Conservation (phyloP, 2,888 invertebrate species). For the Resseliella maxima region DNA sequence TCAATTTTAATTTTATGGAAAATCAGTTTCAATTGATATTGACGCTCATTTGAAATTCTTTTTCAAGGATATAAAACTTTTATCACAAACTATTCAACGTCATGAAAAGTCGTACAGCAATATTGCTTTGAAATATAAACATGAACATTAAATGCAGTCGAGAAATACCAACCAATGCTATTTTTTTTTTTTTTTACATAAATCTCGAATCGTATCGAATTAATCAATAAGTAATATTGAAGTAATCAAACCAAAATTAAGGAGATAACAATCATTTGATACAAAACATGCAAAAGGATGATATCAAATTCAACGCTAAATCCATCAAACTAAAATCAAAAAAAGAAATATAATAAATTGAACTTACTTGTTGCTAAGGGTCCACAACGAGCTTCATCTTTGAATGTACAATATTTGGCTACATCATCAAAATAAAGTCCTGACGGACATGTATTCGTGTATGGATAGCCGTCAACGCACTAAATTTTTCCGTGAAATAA, state of each 20-base stretch:
- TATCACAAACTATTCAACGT: neutral
- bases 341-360: conserved; percentile 18
- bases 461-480: conserved; percentile 92
- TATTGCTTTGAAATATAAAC: too few species aligned
- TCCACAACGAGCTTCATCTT: conserved; percentile 89
- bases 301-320: neutral
- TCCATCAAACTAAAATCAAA: conserved; percentile 1
- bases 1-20: conserved; percentile 33
- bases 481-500: conserved; percentile 63
- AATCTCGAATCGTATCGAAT: neutral
- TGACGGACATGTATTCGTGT: conserved; percentile 88
- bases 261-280: neutral
- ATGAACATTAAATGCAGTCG: too few species aligned
- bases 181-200: neutral
- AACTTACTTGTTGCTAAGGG: conserved; percentile 87
- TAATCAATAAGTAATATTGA: neutral
- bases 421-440: conserved; percentile 91
- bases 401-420: conserved; percentile 90
- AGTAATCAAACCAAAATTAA: neutral
- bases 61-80: neutral
- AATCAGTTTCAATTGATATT: neutral
- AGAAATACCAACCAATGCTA: too few species aligned
- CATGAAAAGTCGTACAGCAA: too few species aligned
- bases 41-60: neutral
- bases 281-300: neutral